Base-by-base conservation (phyloP, 2,113 vertebrate genomes). In the Chionodraco myersi region DNA sequence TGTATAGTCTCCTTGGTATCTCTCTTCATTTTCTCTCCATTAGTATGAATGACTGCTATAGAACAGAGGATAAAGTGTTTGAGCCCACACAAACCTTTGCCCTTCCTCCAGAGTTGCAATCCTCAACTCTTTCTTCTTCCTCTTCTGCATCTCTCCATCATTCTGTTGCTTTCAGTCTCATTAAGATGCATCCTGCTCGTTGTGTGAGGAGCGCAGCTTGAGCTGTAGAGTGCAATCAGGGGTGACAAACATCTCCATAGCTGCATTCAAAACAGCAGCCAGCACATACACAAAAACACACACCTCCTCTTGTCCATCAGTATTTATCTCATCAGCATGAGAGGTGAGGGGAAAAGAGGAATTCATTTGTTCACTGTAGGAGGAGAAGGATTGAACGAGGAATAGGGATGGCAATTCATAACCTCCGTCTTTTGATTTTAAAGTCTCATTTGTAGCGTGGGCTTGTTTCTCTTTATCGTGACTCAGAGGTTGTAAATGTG, bases 401-500 rank as follows among this genome's bases (percentile, higher is more conserved):
- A 59, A 76, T 72, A 74, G 59, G 58, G 44, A n/a, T 77, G 74
- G 71, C 80, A 65, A 56, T 80, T 88, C 62, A 71, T 82, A 80
- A 72, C 75, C 72, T 69, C 49, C 60, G 47, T 48, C 62, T 80
- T 82, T 85, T 75, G 71, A 75, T 88, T 67, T 59, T 58, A 7
- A 68, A 77, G 75, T 75, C 75, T 83, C 65, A 71, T 86, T 77
- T 79, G 59, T 71, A 49, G 41, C 63, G 53, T 59, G 21, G 68
- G 36, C 62, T 74, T 83, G 70, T 89, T 88, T 87, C 71, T 79
- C 80, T 72, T 77, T 16, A 23, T 34, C 48, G 69, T 58, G 65
- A 78, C 87, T 86, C 79, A 56, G 64, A 73, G 69, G 82, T 73
- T 83, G 88, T 82, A 88, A 89, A 91, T 87, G 62, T 85, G 82